A percentile compares a stretch with the other conserved stretches of the same genome.
Evolutionary conservation across 30 jellyfish, hydroid and myxozoan genomes (phyloP).

Genomic region (Aurelia aurita): DNA sequence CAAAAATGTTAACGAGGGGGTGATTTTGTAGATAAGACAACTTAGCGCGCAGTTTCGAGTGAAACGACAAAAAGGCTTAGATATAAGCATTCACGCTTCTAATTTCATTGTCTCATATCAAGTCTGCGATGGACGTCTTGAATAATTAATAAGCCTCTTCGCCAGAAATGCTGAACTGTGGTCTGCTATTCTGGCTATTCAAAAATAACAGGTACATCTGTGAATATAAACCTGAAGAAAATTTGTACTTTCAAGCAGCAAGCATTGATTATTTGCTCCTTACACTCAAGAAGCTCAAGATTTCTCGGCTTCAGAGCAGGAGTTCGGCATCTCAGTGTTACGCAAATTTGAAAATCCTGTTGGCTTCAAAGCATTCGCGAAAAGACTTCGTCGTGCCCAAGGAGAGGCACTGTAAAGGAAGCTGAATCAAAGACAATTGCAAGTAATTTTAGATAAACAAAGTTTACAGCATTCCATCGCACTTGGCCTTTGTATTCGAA

Average conservation of each 20-base stretch:
- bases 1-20: too few relatives aligned
- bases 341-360: neutral
- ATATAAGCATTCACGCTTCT: constrained; percentile 26
- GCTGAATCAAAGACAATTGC: neutral
- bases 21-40: neutral
- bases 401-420: too few relatives aligned
- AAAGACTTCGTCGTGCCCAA: too few relatives aligned
- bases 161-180: constrained; percentile 36
- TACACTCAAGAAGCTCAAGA: neutral
- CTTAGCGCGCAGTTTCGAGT: neutral
- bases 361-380: neutral
- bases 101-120: constrained; percentile 46
- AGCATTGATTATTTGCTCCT: neutral
- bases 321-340: neutral
- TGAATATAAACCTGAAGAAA: neutral
- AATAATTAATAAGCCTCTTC: constrained; percentile 49
- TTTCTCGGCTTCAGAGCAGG: neutral
- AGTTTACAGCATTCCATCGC: neutral
- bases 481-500: neutral
- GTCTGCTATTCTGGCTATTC: constrained; percentile 9
- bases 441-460: neutral
- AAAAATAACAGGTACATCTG: constrained; percentile 54
- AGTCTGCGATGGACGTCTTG: constrained; percentile 54
- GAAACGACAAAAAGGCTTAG: constrained; percentile 33
- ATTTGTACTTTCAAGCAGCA: neutral